phyloP scores from a whole-genome alignment of 2,113 vertebrate genomes.

The Procavia capensis region DNA sequence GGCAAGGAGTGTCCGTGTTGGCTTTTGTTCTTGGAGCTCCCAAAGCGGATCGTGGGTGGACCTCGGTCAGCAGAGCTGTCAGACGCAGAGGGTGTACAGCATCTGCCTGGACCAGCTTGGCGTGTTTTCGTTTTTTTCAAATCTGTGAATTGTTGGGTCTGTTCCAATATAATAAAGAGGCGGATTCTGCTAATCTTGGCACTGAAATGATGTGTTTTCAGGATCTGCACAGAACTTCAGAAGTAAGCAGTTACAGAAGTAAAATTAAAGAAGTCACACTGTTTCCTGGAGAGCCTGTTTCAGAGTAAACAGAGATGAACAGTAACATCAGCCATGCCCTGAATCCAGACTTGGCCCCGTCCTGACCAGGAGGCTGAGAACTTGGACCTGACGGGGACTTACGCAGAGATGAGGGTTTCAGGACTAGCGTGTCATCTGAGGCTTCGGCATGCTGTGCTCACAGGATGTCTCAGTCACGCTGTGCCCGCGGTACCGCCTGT shows the following conservation, averaged over 20 bases:
- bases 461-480: background rate
- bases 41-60: background rate
- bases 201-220: background rate
- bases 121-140: background rate
- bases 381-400: accelerated
- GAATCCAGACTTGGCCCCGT: accelerated
- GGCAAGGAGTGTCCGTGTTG: background rate
- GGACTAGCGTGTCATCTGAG: accelerated
- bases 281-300: background rate
- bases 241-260: background rate
- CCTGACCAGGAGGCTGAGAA: accelerated
- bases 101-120: background rate
- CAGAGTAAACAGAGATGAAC: accelerated
- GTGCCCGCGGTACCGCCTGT: too few relatives aligned
- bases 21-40: background rate
- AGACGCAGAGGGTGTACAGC: background rate
- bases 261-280: background rate
- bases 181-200: constrained; percentile 73
- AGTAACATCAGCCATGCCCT: accelerated
- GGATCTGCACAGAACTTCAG: background rate
- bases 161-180: constrained; percentile 52
- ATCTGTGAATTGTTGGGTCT: constrained; percentile 50
- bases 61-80: background rate
- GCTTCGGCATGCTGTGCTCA: background rate
- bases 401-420: accelerated